Evolutionary conservation across 2,888 invertebrate species (phyloP).

Genomic region (Scaeva pyrastri): DNA sequence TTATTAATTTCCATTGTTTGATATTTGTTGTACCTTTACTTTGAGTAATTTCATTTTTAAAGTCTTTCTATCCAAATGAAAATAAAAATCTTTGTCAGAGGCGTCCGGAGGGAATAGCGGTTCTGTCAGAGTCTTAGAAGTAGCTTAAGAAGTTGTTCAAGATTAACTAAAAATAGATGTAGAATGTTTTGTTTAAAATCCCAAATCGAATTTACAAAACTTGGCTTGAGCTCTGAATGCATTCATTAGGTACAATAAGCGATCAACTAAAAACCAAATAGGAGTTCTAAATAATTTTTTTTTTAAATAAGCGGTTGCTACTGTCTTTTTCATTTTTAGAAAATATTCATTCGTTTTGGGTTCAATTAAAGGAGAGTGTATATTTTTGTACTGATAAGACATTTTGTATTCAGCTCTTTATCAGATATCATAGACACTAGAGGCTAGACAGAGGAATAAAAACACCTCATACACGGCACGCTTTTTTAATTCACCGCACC

Average conservation of each 20-base stretch:
- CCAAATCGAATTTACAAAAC: too few relatives aligned
- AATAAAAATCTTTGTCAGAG: neutral
- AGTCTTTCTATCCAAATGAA: neutral
- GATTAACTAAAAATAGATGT: too few relatives aligned
- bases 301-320: neutral
- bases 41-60: too few relatives aligned
- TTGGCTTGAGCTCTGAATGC: too few relatives aligned
- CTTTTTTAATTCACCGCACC: neutral
- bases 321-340: neutral
- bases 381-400: neutral
- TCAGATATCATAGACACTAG: neutral
- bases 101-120: too few relatives aligned
- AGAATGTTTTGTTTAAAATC: too few relatives aligned
- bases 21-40: too few relatives aligned
- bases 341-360: neutral
- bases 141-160: too few relatives aligned
- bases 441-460: slow-evolving; percentile 13
- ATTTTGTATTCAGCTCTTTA: neutral
- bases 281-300: too few relatives aligned
- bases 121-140: too few relatives aligned
- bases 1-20: neutral
- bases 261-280: too few relatives aligned
- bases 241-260: too few relatives aligned
- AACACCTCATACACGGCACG: slow-evolving; percentile 4
- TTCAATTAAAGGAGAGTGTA: neutral